Conservation (phyloP, 2,797 vertebrate genomes). For the Caiman crocodilus region DNA sequence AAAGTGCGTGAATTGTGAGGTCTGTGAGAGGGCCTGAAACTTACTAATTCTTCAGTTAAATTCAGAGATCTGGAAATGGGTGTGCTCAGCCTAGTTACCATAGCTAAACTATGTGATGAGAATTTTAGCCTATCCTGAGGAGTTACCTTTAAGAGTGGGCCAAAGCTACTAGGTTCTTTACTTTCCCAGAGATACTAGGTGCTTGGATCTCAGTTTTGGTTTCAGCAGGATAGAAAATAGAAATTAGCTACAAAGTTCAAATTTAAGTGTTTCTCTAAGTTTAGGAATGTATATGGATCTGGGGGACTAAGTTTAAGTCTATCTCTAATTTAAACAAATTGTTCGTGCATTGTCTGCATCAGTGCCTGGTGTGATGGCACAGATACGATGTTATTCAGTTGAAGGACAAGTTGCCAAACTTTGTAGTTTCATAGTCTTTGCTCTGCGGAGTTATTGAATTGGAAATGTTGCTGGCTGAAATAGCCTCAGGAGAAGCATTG, state of each 20-base stretch:
- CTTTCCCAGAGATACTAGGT: too few relatives aligned
- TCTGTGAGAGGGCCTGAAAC: neutral
- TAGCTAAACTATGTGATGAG: too few relatives aligned
- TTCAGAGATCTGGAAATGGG: too few relatives aligned
- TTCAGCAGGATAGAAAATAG: neutral
- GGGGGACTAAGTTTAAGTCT: neutral
- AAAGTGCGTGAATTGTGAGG: neutral
- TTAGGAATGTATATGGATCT: neutral
- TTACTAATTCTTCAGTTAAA: too few relatives aligned
- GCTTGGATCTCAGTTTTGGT: neutral
- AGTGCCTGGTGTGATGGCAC: neutral
- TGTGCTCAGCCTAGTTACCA: too few relatives aligned
- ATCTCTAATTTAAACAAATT: neutral
- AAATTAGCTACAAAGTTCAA: neutral
- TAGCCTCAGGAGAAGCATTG: neutral
- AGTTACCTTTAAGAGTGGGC: neutral
- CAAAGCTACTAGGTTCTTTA: neutral
- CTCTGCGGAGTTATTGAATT: neutral
- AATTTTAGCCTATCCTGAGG: too few relatives aligned
- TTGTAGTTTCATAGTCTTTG: neutral
- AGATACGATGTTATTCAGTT: neutral
- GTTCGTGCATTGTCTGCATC: neutral
- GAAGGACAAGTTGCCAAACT: neutral
- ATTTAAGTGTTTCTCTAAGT: neutral
- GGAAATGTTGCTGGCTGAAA: neutral